Base-by-base conservation (phyloP, 2,888 invertebrate species). In the Lepidochitona cinerea region DNA sequence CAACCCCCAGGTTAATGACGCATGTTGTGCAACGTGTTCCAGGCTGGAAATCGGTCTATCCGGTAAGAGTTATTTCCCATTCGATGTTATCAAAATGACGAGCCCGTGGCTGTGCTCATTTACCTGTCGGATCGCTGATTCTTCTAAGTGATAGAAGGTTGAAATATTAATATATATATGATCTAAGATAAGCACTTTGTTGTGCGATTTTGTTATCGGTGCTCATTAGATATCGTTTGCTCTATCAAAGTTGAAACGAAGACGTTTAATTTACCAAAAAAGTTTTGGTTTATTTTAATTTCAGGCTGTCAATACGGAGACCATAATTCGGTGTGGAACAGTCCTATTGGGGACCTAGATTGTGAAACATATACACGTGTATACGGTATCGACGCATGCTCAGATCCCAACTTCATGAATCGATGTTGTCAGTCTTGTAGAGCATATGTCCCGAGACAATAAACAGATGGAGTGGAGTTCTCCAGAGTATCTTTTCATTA, bases 1-100 rank as follows among this genome's bases (percentile, higher is more conserved):
- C 9, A 66, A 66, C 66, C n/a, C 35, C 2, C 37, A 35, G 18
- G 37, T 37, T 12, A 35, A 37, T 18, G 37, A 35, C 66, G 18
- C 66, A 4, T 66, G 66, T n/a, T 66, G 66, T 35, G 18, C 37
- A 4, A 36, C 66, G n/a, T 66, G 66, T 66, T 18, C n/a, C 66
- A 26, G 37, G 2, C 9, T 37, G 9, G n/a, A 66, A 35, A 35
- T 37, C n/a, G 66, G 66, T 26, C n/a, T 35, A 3, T 35, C 66
- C 18, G 66, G 66, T 66, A 37, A 66, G 66, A 66, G 32, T 59
- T 23, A 2, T 49, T 23, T 49, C 49, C 49, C 49, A n/a, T 5
- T 7, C 3, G 2, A 49, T 49, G 49, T 18, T 5, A 49, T 49
- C 23, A 4, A 2, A n/a, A n/a, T n/a, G n/a, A n/a, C n/a, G n/a